A percentile compares a stretch with the other conserved stretches of the same genome.
phyloP scores from a whole-genome alignment of 2,797 vertebrate genomes.

The Cynopterus sphinx region DNA sequence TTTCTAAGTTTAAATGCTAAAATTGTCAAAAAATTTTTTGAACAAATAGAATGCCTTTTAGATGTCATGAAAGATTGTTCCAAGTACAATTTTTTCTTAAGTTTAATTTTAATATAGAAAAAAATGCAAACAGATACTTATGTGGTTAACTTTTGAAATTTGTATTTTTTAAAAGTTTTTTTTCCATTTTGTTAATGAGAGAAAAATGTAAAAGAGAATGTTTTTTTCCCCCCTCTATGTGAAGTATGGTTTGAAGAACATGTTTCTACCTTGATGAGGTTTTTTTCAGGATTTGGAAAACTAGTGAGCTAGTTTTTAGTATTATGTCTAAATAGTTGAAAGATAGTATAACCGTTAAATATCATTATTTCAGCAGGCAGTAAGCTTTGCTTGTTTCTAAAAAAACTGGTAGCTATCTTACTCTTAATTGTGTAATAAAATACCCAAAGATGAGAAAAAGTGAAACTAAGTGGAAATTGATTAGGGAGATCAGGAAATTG shows the following conservation, averaged over 20 bases:
- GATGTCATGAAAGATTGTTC: neutral
- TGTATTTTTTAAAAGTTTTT: neutral
- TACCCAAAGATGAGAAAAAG: conserved; percentile 17
- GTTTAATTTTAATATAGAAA: conserved; percentile 32
- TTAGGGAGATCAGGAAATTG: conserved; percentile 7
- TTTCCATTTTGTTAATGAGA: conserved; percentile 12
- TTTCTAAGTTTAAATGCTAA: conserved; percentile 31
- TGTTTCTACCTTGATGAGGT: neutral
- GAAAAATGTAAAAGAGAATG: neutral
- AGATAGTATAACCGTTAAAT: conserved; percentile 5
- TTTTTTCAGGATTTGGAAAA: conserved; percentile 1
- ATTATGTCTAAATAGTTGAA: neutral
- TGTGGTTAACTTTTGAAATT: conserved; percentile 35
- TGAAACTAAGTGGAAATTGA: neutral
- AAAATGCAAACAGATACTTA: conserved; percentile 41
- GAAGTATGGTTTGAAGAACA: neutral
- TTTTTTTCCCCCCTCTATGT: neutral
- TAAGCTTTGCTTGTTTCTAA: conserved; percentile 13
- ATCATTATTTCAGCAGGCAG: neutral
- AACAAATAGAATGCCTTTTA: conserved; percentile 1
- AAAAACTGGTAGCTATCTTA: neutral
- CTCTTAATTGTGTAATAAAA: conserved; percentile 26
- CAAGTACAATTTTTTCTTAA: conserved; percentile 1
- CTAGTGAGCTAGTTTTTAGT: neutral
- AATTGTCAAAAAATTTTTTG: neutral